Base-by-base conservation (phyloP, 2,888 invertebrate genomes). In the Sinodicranocentrus sp. region DNA sequence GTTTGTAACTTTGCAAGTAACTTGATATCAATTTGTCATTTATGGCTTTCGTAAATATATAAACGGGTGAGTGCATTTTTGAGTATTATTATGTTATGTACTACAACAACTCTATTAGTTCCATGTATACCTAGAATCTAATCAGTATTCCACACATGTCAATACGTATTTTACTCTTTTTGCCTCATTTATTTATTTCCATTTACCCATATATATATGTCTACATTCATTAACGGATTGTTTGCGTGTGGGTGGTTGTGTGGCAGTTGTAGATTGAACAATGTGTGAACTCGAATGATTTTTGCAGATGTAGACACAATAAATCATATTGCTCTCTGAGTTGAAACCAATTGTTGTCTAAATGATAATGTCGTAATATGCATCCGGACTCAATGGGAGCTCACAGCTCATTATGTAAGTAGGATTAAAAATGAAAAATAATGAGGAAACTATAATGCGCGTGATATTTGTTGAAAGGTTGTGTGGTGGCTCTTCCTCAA, bases 231-330 rank as follows among this genome's bases (percentile, higher is more conserved):
- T 57, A 10, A 3, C 57, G 8, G 2, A 57, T 21, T 57, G 57
- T 21, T 19, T 6, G 5, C 23, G 6, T 57, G 57, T 57, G 48
- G n/a, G 48, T 48, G n/a, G n/a, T 48, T 48, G n/a, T 48, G 39
- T 39, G 39, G n/a, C 33, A 48, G 15, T 57, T 57, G 25, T 57
- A 21, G 3, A 26, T 3, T 2, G 10, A 43, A 65, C 44, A 44
- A 65, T 23, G 65, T 65, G 65, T 43, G 65, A 65, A 44, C 65
- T 43, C n/a, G 28, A 43, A n/a, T n/a, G 19, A 23, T 57, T 57
- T 48, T 57, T 57, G 21, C 10, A 13, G 26, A 3, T 21, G 61
- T 3, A 13, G 28, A 61, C n/a, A n/a, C n/a, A 61, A 61, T 61
- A 28, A 61, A 61, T 61, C 61, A 61, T 26, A 25, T n/a, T 26